These are phyloP conservation scores for Notamacropus eugenii DNA, from an alignment of 2,797 vertebrate species.

Conservation along the genomic window DNA sequence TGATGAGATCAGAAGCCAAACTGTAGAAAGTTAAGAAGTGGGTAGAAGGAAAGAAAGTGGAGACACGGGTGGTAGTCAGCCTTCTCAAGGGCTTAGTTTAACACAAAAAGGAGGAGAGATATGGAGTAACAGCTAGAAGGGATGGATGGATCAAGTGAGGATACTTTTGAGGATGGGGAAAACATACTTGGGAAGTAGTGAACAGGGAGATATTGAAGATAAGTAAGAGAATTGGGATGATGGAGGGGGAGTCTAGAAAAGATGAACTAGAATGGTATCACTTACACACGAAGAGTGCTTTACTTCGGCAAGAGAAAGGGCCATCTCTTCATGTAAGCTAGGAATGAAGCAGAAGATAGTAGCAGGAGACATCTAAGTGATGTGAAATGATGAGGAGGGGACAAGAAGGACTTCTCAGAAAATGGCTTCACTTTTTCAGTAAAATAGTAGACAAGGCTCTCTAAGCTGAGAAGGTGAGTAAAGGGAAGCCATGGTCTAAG, in stretches of 20 bases:
- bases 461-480: not conserved
- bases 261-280: not conserved
- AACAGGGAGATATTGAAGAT: not conserved
- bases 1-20: not conserved
- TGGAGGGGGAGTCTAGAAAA: not conserved
- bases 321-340: not conserved
- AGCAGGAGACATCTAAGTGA: not conserved
- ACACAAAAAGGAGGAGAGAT: not conserved
- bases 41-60: not conserved
- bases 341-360: not conserved
- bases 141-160: not conserved
- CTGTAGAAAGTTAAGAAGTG: not conserved
- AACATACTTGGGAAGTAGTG: not conserved
- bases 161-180: not conserved
- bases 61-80: not conserved
- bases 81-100: not conserved
- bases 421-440: not conserved
- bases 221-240: not conserved
- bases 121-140: not conserved
- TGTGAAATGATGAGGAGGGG: not conserved
- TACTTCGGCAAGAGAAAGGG: not conserved
- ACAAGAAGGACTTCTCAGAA: not conserved
- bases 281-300: not conserved
- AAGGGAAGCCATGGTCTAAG: not conserved
- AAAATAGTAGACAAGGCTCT: not conserved